Evolutionary conservation across 2,113 vertebrate species (phyloP).

Genomic region (Amblyopsis rosae): DNA sequence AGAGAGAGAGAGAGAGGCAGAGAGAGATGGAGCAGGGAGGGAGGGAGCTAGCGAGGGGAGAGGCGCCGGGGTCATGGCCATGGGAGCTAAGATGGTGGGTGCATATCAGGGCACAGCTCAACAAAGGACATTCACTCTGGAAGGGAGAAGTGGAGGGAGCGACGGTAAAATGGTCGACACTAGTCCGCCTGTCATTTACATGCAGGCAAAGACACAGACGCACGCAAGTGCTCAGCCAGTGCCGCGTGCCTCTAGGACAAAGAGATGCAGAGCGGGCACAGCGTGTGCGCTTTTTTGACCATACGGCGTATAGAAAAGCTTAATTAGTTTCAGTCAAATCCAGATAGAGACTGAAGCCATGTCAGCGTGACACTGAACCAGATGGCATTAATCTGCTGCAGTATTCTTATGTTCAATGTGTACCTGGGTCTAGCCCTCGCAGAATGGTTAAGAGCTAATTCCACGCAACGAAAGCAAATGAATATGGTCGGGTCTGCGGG

Average conservation of each 20-base stretch:
- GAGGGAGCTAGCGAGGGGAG: conserved; percentile 27
- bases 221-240: not conserved
- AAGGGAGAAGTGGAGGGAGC: conserved; percentile 43
- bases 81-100: conserved; percentile 77
- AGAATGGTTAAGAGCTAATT: conserved; percentile 40
- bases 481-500: not conserved
- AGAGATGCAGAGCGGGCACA: too few relatives aligned
- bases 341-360: too few relatives aligned
- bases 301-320: too few relatives aligned
- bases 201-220: not conserved
- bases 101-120: conserved; percentile 71
- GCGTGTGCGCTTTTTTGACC: too few relatives aligned
- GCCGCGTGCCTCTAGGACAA: too few relatives aligned
- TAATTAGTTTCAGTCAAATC: too few relatives aligned
- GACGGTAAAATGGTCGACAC: conserved; percentile 64
- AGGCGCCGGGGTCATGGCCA: conserved; percentile 69
- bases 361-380: too few relatives aligned
- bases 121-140: conserved; percentile 69
- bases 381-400: too few relatives aligned
- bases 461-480: conserved; percentile 16
- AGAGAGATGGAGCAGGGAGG: conserved; percentile 13
- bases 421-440: conserved; percentile 26
- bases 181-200: conserved; percentile 44
- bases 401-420: conserved; percentile 20
- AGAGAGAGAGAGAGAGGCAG: not conserved